phyloP scores from a whole-genome alignment of 2,888 invertebrate genomes.

The Lymantria dispar region DNA sequence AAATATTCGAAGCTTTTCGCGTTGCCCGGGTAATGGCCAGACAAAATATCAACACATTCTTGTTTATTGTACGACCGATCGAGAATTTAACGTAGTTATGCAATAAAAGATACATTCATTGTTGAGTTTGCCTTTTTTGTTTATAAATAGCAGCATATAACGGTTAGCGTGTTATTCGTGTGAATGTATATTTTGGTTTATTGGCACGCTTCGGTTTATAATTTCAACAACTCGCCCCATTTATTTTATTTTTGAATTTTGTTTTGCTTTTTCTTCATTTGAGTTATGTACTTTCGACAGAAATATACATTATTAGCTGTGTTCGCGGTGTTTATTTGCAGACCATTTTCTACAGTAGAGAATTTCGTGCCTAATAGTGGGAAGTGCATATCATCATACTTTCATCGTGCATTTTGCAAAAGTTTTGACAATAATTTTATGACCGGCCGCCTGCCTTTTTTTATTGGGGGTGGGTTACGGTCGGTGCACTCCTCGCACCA shows the following conservation, averaged over 20 bases:
- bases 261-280: slow-evolving; percentile 32
- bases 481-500: too few relatives aligned
- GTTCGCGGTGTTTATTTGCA: too few relatives aligned
- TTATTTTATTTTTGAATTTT: slow-evolving; percentile 35
- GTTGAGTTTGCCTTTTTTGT: slow-evolving; percentile 22
- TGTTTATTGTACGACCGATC: slow-evolving; percentile 1
- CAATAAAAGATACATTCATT: slow-evolving; percentile 22
- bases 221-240: slow-evolving; percentile 43
- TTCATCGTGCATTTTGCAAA: too few relatives aligned
- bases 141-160: slow-evolving; percentile 30
- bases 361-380: too few relatives aligned
- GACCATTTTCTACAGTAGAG: too few relatives aligned
- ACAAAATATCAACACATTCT: slow-evolving; percentile 19
- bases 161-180: slow-evolving; percentile 26
- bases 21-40: slow-evolving; percentile 5
- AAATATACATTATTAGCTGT: background rate
- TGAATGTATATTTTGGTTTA: slow-evolving; percentile 42
- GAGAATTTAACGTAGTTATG: slow-evolving; percentile 18
- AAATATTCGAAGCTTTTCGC: slow-evolving; percentile 8
- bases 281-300: slow-evolving; percentile 1
- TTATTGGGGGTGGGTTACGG: too few relatives aligned
- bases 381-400: too few relatives aligned
- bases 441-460: too few relatives aligned
- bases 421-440: too few relatives aligned
- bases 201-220: slow-evolving; percentile 47